Percentiles rank a stretch among this genome's conserved stretches.
These are phyloP conservation scores for Pantherophis guttatus DNA, from an alignment of 2,113 vertebrate genomes.

Conservation along the genomic window DNA sequence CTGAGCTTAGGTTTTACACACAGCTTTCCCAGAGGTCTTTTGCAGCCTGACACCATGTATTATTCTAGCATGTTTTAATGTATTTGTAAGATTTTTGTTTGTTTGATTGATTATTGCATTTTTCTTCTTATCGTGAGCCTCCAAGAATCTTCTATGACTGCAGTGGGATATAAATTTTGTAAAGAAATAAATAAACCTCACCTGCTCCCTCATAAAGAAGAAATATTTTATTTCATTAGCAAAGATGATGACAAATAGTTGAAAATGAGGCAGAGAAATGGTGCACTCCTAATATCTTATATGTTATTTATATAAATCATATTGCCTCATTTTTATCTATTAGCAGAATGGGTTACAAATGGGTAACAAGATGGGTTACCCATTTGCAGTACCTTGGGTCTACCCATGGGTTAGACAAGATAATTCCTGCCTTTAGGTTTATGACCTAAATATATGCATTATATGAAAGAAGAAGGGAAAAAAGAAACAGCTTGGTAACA, in stretches of 20 bases:
- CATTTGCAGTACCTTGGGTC: too few species aligned
- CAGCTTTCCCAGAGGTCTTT: not conserved
- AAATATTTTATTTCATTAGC: not conserved
- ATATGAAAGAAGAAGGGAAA: not conserved
- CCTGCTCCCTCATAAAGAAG: not conserved
- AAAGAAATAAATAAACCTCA: not conserved
- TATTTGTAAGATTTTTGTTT: not conserved
- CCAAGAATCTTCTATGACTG: not conserved
- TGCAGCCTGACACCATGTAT: not conserved
- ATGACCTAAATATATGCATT: not conserved
- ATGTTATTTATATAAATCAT: not conserved
- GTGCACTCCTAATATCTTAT: not conserved
- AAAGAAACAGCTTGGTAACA: not conserved
- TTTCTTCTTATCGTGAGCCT: not conserved
- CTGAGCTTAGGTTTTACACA: not conserved
- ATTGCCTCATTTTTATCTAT: not conserved
- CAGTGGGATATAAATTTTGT: not conserved
- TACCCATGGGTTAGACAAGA: too few species aligned
- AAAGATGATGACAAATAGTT: not conserved
- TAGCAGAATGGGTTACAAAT: not conserved
- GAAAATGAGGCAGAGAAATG: not conserved
- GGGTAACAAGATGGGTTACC: too few species aligned
- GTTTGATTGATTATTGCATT: not conserved
- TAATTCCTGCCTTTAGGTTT: not conserved
- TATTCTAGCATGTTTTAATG: not conserved